These are phyloP conservation scores for Babylonia areolata DNA, from an alignment of 1,140 invertebrate genomes.

Conservation along the genomic window DNA sequence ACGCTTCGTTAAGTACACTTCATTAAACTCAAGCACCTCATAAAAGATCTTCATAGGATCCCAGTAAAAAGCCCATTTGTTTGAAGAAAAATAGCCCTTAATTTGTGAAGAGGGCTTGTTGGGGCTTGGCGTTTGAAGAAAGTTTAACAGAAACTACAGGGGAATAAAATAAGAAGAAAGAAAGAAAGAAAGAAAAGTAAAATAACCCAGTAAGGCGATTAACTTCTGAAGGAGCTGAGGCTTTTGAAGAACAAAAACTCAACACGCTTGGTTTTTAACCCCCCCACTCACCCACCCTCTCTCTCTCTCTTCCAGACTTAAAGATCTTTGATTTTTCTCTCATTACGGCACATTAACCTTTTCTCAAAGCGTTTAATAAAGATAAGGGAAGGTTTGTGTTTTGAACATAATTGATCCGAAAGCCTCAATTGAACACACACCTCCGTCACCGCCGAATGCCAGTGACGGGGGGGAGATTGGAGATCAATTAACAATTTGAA, in stretches of 20 bases:
- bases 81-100: constrained; percentile 17
- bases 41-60: background rate
- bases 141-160: background rate
- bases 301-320: background rate
- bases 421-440: background rate
- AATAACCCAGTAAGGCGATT: constrained; percentile 14
- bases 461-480: background rate
- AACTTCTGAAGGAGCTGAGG: background rate
- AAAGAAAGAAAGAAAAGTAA: background rate
- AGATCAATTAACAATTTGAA: constrained; percentile 12
- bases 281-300: background rate
- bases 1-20: constrained; percentile 13
- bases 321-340: constrained; percentile 19
- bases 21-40: constrained; percentile 22
- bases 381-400: constrained; percentile 26
- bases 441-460: background rate
- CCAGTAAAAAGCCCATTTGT: constrained; percentile 3
- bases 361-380: constrained; percentile 26
- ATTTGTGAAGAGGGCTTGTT: constrained; percentile 7
- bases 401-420: constrained; percentile 22
- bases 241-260: constrained; percentile 25
- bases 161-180: background rate
- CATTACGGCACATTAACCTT: constrained; percentile 17
- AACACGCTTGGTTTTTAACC: background rate
- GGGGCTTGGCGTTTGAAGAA: background rate